Percentiles rank a stretch among this genome's conserved stretches.
Conservation (phyloP, 2,797 vertebrate species). For the Xenops minutus region DNA sequence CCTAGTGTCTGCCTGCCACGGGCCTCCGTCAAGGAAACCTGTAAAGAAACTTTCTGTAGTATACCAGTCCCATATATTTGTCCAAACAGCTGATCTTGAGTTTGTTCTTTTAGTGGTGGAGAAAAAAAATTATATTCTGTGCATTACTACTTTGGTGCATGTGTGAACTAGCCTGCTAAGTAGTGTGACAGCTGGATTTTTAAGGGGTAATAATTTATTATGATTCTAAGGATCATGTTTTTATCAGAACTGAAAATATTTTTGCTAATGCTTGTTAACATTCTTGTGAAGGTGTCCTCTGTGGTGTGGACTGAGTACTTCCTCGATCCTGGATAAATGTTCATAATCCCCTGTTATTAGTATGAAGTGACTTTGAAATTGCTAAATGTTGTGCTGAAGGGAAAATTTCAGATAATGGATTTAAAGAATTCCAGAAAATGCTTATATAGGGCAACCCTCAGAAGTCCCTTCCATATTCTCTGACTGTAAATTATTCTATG, state of each 20-base stretch:
- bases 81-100: neutral
- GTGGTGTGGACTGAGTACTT: neutral
- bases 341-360: neutral
- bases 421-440: neutral
- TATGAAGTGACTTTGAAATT: neutral
- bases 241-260: neutral
- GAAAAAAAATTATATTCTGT: neutral
- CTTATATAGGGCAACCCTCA: neutral
- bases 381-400: neutral
- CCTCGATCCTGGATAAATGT: neutral
- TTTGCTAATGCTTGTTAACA: neutral
- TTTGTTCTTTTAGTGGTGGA: neutral
- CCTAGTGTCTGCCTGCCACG: neutral
- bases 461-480: neutral
- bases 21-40: neutral
- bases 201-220: neutral
- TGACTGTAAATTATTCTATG: neutral
- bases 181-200: neutral
- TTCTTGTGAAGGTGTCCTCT: neutral
- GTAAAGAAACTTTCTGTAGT: neutral
- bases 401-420: neutral
- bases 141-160: neutral
- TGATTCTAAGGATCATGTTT: neutral
- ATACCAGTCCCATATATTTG: neutral
- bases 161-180: neutral